Evolutionary conservation across 2,888 invertebrate species (phyloP).

Genomic region (Tenthredo scrophulariae): DNA sequence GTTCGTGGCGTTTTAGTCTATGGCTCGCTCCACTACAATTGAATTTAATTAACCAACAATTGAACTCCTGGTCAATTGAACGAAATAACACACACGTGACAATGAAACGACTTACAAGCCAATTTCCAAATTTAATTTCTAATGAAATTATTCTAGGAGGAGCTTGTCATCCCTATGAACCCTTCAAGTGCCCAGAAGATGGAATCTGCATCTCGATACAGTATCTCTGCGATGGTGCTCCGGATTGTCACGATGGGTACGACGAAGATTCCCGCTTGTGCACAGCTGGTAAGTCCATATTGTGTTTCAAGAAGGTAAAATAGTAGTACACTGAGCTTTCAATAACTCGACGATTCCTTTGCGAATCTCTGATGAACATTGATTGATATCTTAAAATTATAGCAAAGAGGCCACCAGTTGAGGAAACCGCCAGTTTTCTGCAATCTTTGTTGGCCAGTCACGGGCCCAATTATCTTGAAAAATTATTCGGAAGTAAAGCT

Average conservation of each 20-base stretch:
- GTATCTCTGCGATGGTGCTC: constrained; percentile 96
- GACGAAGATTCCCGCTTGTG: constrained; percentile 97
- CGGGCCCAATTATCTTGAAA: constrained; percentile 97
- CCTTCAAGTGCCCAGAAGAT: constrained; percentile 97
- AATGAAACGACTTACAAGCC: neutral
- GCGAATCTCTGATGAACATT: neutral
- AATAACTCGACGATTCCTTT: neutral
- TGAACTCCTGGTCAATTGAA: neutral
- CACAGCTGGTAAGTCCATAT: constrained; percentile 88
- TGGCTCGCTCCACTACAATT: neutral
- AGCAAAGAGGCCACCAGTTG: constrained; percentile 98
- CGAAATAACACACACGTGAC: too few species aligned
- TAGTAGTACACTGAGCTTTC: too few species aligned
- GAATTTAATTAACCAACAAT: neutral
- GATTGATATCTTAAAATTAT: constrained; percentile 65
- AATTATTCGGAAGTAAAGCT: constrained; percentile 96
- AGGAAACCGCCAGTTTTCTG: constrained; percentile 96
- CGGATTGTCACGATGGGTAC: constrained; percentile 96
- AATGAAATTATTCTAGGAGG: constrained; percentile 79
- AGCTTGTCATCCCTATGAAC: constrained; percentile 96
- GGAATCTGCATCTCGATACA: constrained; percentile 97
- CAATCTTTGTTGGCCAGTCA: constrained; percentile 96
- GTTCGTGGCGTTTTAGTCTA: neutral
- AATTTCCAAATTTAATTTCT: neutral
- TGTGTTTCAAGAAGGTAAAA: neutral